A percentile compares a stretch with the other conserved stretches of the same genome.
Evolutionary conservation across 37 sponge, comb jelly and placozoan species (phyloP).

Genomic region (Agelas oroides): DNA sequence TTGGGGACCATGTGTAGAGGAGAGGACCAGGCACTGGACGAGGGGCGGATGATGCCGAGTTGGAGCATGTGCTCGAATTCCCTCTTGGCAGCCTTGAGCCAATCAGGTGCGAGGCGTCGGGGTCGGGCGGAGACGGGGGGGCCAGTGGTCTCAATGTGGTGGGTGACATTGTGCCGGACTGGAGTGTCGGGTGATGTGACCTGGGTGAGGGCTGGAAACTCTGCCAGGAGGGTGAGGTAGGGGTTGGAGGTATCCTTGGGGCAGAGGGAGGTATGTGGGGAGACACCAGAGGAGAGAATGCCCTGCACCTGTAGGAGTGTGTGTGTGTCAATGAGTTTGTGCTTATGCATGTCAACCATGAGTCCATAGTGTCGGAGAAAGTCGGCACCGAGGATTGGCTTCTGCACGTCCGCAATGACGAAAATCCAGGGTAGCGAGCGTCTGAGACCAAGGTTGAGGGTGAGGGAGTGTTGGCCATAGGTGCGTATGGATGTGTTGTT

Average conservation of each 20-base stretch:
- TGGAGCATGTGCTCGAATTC: constrained; percentile 83
- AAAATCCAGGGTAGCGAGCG: constrained; percentile 64
- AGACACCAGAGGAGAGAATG: not conserved
- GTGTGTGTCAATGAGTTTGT: constrained; percentile 19
- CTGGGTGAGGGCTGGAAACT: constrained; percentile 45
- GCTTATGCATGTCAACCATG: constrained; percentile 51
- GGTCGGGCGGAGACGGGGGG: constrained; percentile 39
- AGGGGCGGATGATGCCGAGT: constrained; percentile 54
- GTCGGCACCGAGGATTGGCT: constrained; percentile 75
- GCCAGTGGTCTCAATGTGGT: constrained; percentile 47
- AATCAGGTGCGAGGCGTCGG: constrained; percentile 34
- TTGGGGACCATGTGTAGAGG: too few species aligned
- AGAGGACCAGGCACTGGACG: constrained; percentile 69
- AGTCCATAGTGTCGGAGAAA: constrained; percentile 47
- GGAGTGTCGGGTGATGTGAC: constrained; percentile 19
- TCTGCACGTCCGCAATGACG: constrained; percentile 71
- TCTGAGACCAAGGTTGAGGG: constrained; percentile 76
- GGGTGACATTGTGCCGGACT: constrained; percentile 22
- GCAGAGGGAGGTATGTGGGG: constrained; percentile 17
- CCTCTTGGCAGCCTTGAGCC: constrained; percentile 35
- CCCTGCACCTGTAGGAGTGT: constrained; percentile 11
- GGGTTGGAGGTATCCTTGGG: constrained; percentile 7
- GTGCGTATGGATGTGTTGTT: constrained; percentile 60
- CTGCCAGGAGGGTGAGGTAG: constrained; percentile 19
- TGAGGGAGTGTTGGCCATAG: constrained; percentile 62